Conservation (phyloP, 2,113 vertebrate species). For the Morone saxatilis region DNA sequence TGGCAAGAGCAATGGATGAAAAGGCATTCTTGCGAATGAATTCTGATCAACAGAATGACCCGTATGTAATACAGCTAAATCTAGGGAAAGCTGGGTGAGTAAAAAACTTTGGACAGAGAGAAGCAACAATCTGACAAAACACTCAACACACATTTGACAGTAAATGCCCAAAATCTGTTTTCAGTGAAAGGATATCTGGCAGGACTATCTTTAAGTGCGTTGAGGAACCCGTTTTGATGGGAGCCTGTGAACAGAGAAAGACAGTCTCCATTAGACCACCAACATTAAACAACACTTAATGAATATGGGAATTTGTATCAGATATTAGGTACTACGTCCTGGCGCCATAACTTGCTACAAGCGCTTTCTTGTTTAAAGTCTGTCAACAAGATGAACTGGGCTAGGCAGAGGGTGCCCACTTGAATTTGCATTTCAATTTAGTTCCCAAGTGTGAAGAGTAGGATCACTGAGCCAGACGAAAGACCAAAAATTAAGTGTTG, state of each 20-base stretch:
- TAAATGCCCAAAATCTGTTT: not conserved
- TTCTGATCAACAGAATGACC: conserved; percentile 17
- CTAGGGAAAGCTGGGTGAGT: not conserved
- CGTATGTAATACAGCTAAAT: not conserved
- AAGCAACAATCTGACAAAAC: not conserved
- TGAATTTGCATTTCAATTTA: conserved; percentile 38
- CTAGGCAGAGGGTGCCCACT: conserved; percentile 3
- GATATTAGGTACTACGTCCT: conserved; percentile 3
- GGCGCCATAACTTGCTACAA: conserved; percentile 22
- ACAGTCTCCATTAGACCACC: conserved; percentile 37
- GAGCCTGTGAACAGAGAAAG: conserved; percentile 87
- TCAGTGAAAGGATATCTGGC: conserved; percentile 95
- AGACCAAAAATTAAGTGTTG: not conserved
- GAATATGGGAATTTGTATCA: conserved; percentile 6
- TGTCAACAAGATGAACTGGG: conserved; percentile 32
- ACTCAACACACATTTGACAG: not conserved
- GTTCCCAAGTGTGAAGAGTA: conserved; percentile 19
- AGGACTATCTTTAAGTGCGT: conserved; percentile 94
- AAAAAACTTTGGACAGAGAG: not conserved
- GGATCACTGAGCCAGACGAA: conserved; percentile 1
- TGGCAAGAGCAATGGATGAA: not conserved
- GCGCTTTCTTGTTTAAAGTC: not conserved
- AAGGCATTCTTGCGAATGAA: not conserved
- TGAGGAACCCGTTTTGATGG: conserved; percentile 91
- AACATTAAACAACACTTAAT: conserved; percentile 7